These are phyloP conservation scores for Allobates femoralis DNA, from an alignment of 2,797 vertebrate genomes.

Conservation along the genomic window DNA sequence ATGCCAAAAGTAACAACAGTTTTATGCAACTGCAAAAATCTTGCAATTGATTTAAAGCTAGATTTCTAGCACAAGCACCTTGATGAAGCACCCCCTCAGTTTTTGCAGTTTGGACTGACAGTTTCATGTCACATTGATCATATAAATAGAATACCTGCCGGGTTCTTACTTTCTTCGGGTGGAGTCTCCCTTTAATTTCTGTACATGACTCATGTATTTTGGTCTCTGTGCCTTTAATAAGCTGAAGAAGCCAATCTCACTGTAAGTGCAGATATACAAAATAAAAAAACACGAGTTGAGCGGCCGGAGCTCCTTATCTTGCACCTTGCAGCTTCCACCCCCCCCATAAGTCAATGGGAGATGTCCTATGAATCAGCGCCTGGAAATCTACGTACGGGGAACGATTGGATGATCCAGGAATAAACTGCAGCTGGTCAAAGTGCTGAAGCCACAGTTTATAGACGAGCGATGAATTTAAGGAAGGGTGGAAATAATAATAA, in stretches of 20 bases:
- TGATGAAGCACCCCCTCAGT: too few relatives aligned
- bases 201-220: background rate
- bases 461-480: background rate
- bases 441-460: conserved; percentile 15
- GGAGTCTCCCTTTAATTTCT: background rate
- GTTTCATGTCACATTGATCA: too few relatives aligned
- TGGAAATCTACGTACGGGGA: conserved; percentile 31
- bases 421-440: conserved; percentile 15
- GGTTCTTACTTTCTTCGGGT: too few relatives aligned
- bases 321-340: conserved; percentile 31
- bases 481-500: background rate
- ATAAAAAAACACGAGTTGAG: background rate
- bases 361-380: background rate
- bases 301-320: background rate
- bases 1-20: too few relatives aligned
- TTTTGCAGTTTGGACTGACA: too few relatives aligned
- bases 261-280: background rate
- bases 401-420: conserved; percentile 42
- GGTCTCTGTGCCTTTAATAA: conserved; percentile 20
- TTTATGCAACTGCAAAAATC: too few relatives aligned
- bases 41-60: too few relatives aligned
- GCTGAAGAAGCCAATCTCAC: too few relatives aligned
- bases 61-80: too few relatives aligned
- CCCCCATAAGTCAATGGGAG: conserved; percentile 15
- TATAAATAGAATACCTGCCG: too few relatives aligned